phyloP scores from a whole-genome alignment of 2,888 invertebrate genomes.

The Stramonita haemastoma region DNA sequence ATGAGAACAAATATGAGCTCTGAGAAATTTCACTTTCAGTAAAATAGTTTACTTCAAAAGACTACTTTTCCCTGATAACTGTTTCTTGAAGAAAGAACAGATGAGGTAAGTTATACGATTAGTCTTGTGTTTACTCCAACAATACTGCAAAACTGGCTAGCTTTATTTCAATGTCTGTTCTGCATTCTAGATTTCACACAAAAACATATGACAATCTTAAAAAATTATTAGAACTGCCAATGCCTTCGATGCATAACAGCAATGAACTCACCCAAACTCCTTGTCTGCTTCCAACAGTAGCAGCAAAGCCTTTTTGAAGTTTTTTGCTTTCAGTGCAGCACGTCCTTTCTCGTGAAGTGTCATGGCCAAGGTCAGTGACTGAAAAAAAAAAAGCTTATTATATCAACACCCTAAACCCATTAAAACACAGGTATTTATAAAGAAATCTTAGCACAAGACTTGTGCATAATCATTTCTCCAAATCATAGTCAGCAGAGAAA shows the following conservation, averaged over 20 bases:
- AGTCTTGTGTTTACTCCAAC: too few species aligned
- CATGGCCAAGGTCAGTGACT: slow-evolving; percentile 86
- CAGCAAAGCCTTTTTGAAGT: slow-evolving; percentile 86
- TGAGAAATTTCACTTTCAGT: too few species aligned
- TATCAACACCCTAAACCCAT: too few species aligned
- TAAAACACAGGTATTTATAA: too few species aligned
- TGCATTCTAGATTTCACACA: too few species aligned
- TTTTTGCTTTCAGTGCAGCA: slow-evolving; percentile 82
- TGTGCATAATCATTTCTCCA: not conserved
- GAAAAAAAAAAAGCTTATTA: slow-evolving; percentile 33
- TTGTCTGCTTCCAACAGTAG: slow-evolving; percentile 88
- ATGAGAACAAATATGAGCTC: not conserved
- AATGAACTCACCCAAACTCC: slow-evolving; percentile 74
- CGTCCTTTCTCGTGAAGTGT: slow-evolving; percentile 89
- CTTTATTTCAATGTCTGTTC: too few species aligned
- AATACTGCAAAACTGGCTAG: too few species aligned
- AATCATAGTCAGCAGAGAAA: too few species aligned
- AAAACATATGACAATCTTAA: not conserved
- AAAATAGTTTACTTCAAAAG: too few species aligned
- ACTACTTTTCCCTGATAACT: too few species aligned
- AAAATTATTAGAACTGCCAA: not conserved
- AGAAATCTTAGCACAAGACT: not conserved
- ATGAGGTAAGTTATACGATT: too few species aligned
- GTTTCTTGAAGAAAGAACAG: too few species aligned
- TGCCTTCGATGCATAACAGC: not conserved